These are phyloP conservation scores for Lottia gigantea DNA, from an alignment of 2,888 invertebrate genomes.

Conservation along the genomic window DNA sequence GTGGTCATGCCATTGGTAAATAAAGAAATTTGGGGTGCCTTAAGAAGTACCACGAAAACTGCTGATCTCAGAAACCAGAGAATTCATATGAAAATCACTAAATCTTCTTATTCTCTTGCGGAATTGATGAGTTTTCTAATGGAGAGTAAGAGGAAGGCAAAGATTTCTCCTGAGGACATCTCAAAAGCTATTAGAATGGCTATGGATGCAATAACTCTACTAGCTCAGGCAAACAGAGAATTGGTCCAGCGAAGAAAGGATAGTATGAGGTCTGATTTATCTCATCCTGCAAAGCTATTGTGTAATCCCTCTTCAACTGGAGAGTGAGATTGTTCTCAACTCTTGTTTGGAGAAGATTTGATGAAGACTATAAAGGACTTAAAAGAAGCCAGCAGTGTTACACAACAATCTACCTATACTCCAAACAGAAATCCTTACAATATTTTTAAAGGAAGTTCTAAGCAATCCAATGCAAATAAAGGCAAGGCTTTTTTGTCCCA, in stretches of 20 bases:
- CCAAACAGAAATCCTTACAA: background rate
- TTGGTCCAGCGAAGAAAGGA: background rate
- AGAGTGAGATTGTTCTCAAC: background rate
- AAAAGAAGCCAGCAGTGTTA: background rate
- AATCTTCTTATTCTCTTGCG: background rate
- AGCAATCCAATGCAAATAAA: background rate
- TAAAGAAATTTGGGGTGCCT: background rate
- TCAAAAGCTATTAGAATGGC: slow-evolving; percentile 2
- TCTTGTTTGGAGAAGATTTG: background rate
- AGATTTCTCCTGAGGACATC: background rate
- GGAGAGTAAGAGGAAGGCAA: background rate
- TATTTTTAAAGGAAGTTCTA: slow-evolving; percentile 1
- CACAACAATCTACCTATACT: background rate
- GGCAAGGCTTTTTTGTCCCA: too few relatives aligned
- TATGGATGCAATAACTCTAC: background rate
- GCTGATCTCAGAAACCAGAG: background rate
- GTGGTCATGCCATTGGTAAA: background rate
- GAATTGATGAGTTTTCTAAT: background rate
- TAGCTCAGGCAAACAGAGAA: background rate
- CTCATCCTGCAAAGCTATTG: background rate
- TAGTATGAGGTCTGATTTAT: background rate
- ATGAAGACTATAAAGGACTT: background rate
- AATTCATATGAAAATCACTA: background rate
- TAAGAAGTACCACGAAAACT: background rate
- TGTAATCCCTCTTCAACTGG: background rate